Evolutionary conservation across 1,140 invertebrate genomes (phyloP).

Genomic region (Metopolophium dirhodum): DNA sequence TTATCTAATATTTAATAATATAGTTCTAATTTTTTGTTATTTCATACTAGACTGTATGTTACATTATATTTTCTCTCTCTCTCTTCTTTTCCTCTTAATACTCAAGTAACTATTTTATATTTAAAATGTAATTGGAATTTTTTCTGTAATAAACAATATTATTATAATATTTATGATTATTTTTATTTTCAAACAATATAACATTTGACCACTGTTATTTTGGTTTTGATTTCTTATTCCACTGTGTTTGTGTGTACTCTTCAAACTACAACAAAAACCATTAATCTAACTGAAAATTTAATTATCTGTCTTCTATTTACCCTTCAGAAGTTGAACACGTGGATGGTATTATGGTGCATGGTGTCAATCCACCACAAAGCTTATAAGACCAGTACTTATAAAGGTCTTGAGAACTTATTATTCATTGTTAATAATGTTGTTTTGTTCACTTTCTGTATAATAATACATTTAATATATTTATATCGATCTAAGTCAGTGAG

Average conservation of each 20-base stretch:
- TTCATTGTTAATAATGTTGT: neutral
- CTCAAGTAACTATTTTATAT: too few relatives aligned
- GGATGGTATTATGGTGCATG: conserved; percentile 20
- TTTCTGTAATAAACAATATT: neutral
- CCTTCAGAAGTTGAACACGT: conserved; percentile 45
- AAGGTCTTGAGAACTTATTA: neutral
- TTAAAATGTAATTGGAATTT: too few relatives aligned
- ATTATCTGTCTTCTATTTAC: conserved; percentile 25
- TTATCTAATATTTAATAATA: conserved; percentile 37
- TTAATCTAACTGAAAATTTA: neutral
- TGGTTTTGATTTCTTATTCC: conserved; percentile 18
- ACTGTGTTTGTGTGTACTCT: conserved; percentile 55
- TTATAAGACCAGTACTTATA: conserved; percentile 6
- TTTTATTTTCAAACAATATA: conserved; percentile 50
- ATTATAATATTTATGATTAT: neutral
- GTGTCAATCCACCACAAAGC: conserved; percentile 32
- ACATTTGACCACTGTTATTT: conserved; percentile 43
- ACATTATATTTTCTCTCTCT: neutral
- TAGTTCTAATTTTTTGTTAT: conserved; percentile 18
- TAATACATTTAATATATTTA: neutral
- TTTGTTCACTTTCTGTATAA: neutral
- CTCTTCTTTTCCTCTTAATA: too few relatives aligned
- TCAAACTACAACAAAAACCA: neutral
- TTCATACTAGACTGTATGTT: conserved; percentile 20
- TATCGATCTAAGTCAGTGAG: neutral